A percentile compares a stretch with the other conserved stretches of the same genome.
Conservation (phyloP, 1,140 invertebrate species). For the Bursaphelenchus mucronatus region DNA sequence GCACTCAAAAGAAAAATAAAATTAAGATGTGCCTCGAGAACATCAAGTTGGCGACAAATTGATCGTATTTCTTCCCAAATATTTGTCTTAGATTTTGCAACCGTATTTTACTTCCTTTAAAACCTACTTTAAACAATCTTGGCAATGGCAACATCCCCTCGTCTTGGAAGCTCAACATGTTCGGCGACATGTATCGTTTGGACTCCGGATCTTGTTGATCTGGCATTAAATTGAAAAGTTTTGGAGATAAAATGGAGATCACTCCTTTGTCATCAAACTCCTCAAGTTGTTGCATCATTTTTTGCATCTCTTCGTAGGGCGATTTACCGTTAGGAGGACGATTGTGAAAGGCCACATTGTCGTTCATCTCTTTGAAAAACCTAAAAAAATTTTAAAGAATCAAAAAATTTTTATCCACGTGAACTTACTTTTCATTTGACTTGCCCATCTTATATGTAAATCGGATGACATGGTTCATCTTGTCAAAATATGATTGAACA, state of each 20-base stretch:
- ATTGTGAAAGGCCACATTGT: neutral
- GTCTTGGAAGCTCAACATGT: constrained; percentile 18
- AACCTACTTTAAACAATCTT: constrained; percentile 5
- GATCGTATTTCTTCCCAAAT: no score
- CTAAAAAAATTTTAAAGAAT: neutral
- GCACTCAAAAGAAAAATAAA: no score
- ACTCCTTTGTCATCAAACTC: constrained; percentile 14
- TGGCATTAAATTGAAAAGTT: constrained; percentile 13
- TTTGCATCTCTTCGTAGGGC: neutral
- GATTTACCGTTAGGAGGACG: neutral
- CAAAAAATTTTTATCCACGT: neutral
- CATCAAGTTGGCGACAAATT: no score
- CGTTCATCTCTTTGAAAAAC: constrained; percentile 9
- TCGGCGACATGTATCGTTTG: neutral
- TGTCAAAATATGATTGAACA: constrained; percentile 8
- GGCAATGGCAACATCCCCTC: constrained; percentile 18
- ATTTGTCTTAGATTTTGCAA: no score
- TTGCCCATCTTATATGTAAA: constrained; percentile 9
- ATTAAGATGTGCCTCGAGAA: no score
- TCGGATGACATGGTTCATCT: constrained; percentile 1
- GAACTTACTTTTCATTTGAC: constrained; percentile 10
- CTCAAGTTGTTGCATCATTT: neutral
- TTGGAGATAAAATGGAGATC: constrained; percentile 8
- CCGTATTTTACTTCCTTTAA: no score
- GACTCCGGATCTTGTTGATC: constrained; percentile 12